Evolutionary conservation across 2,888 invertebrate species (phyloP).

Genomic region (Drosophila recens): DNA sequence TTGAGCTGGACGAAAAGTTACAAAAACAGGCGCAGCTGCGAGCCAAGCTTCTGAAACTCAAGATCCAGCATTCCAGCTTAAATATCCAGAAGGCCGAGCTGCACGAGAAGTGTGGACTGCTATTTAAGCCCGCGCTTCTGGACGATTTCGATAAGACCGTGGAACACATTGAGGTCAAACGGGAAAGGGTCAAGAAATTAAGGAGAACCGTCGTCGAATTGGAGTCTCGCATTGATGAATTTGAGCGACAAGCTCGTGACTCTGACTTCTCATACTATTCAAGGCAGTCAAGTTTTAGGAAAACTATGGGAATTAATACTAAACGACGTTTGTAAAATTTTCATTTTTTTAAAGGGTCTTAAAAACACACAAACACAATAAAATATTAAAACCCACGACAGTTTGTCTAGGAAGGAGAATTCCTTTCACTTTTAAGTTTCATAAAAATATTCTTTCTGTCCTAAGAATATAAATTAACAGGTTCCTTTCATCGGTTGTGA

Average conservation of each 20-base stretch:
- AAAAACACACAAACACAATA: background rate
- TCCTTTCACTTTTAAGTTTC: background rate
- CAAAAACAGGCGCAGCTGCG: constrained; percentile 3
- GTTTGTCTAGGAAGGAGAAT: background rate
- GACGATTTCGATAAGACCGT: constrained; percentile 42
- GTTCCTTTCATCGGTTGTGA: no score
- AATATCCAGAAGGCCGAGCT: constrained; percentile 16
- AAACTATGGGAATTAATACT: background rate
- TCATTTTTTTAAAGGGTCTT: background rate
- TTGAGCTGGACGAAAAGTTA: accelerated
- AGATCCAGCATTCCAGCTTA: constrained; percentile 21
- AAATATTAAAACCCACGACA: background rate
- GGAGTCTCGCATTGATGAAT: constrained; percentile 19
- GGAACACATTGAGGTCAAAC: background rate
- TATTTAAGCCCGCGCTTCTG: constrained; percentile 41
- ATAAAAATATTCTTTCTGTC: background rate
- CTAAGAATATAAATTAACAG: no score
- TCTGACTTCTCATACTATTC: background rate
- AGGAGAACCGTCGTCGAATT: constrained; percentile 1
- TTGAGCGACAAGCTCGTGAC: background rate
- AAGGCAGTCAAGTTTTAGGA: background rate
- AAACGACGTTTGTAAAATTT: background rate
- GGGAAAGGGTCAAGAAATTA: background rate
- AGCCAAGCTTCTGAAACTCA: constrained; percentile 16
- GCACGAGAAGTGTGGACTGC: constrained; percentile 27